Evolutionary conservation across 2,888 invertebrate species (phyloP).

Genomic region (Cloeon dipterum): DNA sequence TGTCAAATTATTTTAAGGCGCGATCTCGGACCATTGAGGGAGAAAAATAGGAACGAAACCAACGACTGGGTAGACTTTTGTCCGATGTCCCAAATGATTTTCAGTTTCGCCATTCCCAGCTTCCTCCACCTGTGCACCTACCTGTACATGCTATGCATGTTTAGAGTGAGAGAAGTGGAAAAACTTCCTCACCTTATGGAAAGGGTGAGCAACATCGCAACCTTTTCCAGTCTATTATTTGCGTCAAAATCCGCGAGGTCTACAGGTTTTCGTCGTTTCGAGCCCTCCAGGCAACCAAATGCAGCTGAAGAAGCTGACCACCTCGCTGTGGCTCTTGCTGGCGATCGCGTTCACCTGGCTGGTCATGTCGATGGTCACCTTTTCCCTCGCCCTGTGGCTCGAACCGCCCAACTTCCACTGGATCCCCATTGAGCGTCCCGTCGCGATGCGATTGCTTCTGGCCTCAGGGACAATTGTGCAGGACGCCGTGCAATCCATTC

Average conservation of each 20-base stretch:
- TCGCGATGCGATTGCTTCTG: too few relatives aligned
- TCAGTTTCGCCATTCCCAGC: constrained; percentile 52
- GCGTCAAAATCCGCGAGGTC: too few relatives aligned
- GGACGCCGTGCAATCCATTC: constrained; percentile 61
- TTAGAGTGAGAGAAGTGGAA: constrained; percentile 56
- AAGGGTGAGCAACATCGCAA: too few relatives aligned
- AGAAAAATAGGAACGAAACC: not conserved
- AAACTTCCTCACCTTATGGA: constrained; percentile 66
- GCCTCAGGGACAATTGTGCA: constrained; percentile 48
- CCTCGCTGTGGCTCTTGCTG: not conserved
- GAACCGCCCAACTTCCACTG: not conserved
- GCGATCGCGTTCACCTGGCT: not conserved
- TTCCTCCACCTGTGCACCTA: constrained; percentile 47
- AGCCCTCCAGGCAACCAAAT: not conserved
- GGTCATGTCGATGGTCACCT: not conserved
- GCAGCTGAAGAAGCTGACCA: not conserved
- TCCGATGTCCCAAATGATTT: constrained; percentile 31
- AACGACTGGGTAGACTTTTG: not conserved
- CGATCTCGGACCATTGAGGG: constrained; percentile 26
- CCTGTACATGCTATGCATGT: constrained; percentile 44
- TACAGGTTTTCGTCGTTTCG: not conserved
- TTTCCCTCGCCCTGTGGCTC: not conserved
- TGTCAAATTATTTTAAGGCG: constrained; percentile 33
- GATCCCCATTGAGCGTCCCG: not conserved
- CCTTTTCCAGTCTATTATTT: too few relatives aligned